These are phyloP conservation scores for Pollenia griseotomentosa DNA, from an alignment of 2,888 invertebrate genomes.

Conservation along the genomic window DNA sequence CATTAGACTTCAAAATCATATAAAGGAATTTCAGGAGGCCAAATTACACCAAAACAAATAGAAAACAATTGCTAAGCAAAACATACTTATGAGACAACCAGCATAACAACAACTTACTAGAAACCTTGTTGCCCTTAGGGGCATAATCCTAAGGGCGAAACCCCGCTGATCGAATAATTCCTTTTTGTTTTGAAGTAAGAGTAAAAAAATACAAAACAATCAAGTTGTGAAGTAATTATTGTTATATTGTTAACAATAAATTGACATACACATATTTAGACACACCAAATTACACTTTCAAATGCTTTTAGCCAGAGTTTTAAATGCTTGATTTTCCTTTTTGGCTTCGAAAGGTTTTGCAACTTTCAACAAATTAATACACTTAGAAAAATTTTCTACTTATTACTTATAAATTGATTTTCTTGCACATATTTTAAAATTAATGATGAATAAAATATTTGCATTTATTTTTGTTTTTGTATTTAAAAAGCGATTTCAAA, in stretches of 20 bases:
- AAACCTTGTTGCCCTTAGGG: conserved; percentile 27
- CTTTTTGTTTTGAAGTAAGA: conserved; percentile 70
- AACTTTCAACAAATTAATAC: conserved; percentile 38
- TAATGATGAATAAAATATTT: too few relatives aligned
- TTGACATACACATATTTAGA: neutral
- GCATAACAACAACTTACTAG: conserved; percentile 27
- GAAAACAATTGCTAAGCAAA: conserved; percentile 51
- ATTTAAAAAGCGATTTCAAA: too few relatives aligned
- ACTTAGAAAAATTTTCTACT: too few relatives aligned
- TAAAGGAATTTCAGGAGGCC: conserved; percentile 46
- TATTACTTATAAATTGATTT: too few relatives aligned
- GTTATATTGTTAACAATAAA: conserved; percentile 52
- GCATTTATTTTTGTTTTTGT: too few relatives aligned
- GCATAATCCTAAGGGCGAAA: conserved; percentile 79
- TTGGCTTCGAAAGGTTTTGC: conserved; percentile 38
- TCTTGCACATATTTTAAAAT: too few relatives aligned
- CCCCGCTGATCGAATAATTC: conserved; percentile 83
- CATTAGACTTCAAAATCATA: conserved; percentile 38
- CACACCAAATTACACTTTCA: neutral
- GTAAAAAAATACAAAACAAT: conserved; percentile 75
- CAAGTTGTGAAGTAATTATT: conserved; percentile 65
- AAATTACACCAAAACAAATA: conserved; percentile 52
- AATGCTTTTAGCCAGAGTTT: conserved; percentile 14
- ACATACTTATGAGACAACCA: conserved; percentile 1
- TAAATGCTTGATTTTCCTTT: conserved; percentile 7